phyloP scores from a whole-genome alignment of 92 coral and sea anemone species.

The Actinernus sp. region DNA sequence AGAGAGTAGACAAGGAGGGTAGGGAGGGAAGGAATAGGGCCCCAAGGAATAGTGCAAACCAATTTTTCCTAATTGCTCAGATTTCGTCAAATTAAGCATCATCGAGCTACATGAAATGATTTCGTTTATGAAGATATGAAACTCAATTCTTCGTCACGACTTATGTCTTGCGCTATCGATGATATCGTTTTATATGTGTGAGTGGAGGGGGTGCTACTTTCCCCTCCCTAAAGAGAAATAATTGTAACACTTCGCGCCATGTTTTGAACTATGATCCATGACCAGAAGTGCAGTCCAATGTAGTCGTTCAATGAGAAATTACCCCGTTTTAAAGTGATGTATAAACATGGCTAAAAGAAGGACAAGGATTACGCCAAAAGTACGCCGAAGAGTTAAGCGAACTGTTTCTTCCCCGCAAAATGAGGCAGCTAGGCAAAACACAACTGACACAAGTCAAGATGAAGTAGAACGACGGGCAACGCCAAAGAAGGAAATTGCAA shows the following conservation, averaged over 20 bases:
- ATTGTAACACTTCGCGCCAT: conserved; percentile 14
- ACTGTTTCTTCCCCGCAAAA: background rate
- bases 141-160: too few relatives aligned
- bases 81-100: too few relatives aligned
- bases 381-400: conserved; percentile 2
- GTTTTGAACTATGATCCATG: conserved; percentile 32
- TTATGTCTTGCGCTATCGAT: too few relatives aligned
- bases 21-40: background rate
- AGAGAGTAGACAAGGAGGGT: conserved; percentile 1
- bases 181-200: background rate
- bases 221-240: conserved; percentile 6
- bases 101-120: too few relatives aligned
- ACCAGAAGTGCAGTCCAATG: background rate
- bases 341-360: conserved; percentile 22
- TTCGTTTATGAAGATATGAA: too few relatives aligned
- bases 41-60: too few relatives aligned
- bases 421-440: background rate
- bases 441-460: too few relatives aligned
- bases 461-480: too few relatives aligned
- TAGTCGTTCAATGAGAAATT: background rate
- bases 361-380: conserved; percentile 35
- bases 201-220: background rate
- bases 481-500: too few relatives aligned
- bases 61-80: too few relatives aligned
- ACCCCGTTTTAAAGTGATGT: background rate